Percentiles rank a stretch among this genome's conserved stretches.
Conservation (phyloP, 2,888 invertebrate genomes). For the Selenia dentaria region DNA sequence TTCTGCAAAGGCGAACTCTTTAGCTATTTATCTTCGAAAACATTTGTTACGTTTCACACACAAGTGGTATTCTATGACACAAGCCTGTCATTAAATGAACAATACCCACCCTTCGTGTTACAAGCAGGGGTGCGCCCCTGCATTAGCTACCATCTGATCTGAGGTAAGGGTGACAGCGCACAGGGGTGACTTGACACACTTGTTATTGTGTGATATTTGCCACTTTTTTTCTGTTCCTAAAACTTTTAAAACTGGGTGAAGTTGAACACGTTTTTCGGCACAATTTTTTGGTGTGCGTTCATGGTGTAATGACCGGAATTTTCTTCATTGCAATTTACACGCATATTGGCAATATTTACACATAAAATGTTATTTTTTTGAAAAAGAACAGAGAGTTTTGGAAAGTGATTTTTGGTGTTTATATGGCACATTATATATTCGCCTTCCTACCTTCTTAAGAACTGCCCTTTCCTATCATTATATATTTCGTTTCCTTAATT, state of each 20-base stretch:
- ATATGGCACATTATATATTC: too few relatives aligned
- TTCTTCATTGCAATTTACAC: too few relatives aligned
- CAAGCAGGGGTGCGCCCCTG: slow-evolving; percentile 16
- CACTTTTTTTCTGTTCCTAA: slow-evolving; percentile 14
- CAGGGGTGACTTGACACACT: slow-evolving; percentile 24
- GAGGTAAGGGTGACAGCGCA: neutral
- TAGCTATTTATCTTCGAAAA: neutral
- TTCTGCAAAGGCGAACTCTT: too few relatives aligned
- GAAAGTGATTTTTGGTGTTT: too few relatives aligned
- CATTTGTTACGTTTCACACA: neutral
- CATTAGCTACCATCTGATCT: neutral
- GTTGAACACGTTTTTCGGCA: slow-evolving; percentile 5
- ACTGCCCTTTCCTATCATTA: too few relatives aligned
- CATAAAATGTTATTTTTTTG: too few relatives aligned
- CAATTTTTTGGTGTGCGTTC: too few relatives aligned
- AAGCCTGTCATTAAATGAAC: slow-evolving; percentile 26
- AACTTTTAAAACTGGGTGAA: slow-evolving; percentile 16
- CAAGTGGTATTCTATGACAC: slow-evolving; percentile 1
- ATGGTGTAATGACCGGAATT: too few relatives aligned
- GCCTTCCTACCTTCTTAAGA: too few relatives aligned
- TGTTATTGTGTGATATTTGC: slow-evolving; percentile 15
- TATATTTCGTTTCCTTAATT: too few relatives aligned
- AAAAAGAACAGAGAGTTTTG: too few relatives aligned
- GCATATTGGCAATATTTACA: too few relatives aligned
- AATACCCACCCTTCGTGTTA: slow-evolving; percentile 14